Base-by-base conservation (phyloP, 2,888 invertebrate genomes). In the Zaprionus obscuricornis region DNA sequence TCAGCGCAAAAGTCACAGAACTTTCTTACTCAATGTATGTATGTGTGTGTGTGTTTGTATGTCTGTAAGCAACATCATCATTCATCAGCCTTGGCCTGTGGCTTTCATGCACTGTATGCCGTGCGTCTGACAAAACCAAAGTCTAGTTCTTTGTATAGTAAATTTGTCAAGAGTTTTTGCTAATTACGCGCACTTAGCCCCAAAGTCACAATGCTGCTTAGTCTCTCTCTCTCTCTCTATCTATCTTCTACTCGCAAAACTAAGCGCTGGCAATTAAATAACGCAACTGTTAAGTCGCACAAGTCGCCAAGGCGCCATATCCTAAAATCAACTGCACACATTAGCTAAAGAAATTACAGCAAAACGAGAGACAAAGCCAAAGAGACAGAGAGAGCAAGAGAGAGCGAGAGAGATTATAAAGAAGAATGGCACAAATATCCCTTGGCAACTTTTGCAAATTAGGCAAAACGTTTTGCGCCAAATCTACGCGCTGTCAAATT, bases 401-500 rank as follows among this genome's bases (percentile, higher is more conserved):
- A 4, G 22, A 13, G 13, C 7, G 5, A 13, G 24, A n/a, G 18
- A 1, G 2, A 10, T 10, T 13, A 6, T 2, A 0, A 27, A 16
- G 10, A 1, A 7, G 1, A 6, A 11, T 13, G 3, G 11, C 5
- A 2, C 10, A 8, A 20, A 17, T 22, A 56, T 40, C 45, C 51
- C 47, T 52, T 49, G 65, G 68, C 34, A 81, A 81, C 70, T 79
- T 81, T 77, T 76, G 77, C 79, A 82, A 79, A 79, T 79, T 82
- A 79, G 82, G 82, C 79, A 79, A 79, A 79, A 84, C 79, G 82
- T 73, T 82, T 81, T 84, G 66, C 66, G 77, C 77, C 77, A 82
- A 75, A 81, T 77, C 74, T 74, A 75, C 73, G 83, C 84, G 58
- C 62, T 74, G 79, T 85, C 85, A 85, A 85, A 79, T 83, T 83